A percentile compares a stretch with the other conserved stretches of the same genome.
Conservation (phyloP, 2,113 vertebrate genomes). For the Ia io region DNA sequence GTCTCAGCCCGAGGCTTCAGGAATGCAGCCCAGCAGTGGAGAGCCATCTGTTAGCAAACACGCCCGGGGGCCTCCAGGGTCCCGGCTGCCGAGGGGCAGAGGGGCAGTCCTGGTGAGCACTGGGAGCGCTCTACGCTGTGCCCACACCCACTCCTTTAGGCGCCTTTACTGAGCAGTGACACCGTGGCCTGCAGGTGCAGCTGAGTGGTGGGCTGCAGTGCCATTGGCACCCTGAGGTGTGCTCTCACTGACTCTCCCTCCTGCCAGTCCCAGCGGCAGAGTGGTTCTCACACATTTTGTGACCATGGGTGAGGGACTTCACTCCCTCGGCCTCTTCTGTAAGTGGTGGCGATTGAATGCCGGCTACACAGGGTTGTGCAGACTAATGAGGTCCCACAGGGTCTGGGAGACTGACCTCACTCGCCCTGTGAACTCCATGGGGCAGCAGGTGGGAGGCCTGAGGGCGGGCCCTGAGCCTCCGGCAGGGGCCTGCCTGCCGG, state of each 20-base stretch:
- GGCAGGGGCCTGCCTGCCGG: neutral
- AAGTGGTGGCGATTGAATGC: neutral
- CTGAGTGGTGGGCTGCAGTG: neutral
- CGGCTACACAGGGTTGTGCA: rapidly evolving
- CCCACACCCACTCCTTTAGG: rapidly evolving
- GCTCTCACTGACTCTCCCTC: no score
- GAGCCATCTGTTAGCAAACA: neutral
- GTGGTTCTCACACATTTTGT: neutral
- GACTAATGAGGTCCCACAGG: neutral
- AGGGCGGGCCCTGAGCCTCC: neutral
- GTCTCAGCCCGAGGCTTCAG: neutral
- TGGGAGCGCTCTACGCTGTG: rapidly evolving
- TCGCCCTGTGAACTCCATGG: neutral
- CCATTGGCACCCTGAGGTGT: rapidly evolving
- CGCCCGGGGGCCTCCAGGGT: neutral
- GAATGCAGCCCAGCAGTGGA: neutral
- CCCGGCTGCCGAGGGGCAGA: neutral
- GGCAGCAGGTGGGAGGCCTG: rapidly evolving
- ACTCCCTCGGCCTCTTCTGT: neutral
- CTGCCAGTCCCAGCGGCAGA: rapidly evolving
- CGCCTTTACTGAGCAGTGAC: neutral
- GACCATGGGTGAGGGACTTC: neutral
- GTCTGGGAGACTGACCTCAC: neutral
- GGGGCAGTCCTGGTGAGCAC: rapidly evolving
- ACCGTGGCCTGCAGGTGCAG: rapidly evolving